Conservation (phyloP, 2,797 vertebrate genomes). For the Orestias chungarensis region DNA sequence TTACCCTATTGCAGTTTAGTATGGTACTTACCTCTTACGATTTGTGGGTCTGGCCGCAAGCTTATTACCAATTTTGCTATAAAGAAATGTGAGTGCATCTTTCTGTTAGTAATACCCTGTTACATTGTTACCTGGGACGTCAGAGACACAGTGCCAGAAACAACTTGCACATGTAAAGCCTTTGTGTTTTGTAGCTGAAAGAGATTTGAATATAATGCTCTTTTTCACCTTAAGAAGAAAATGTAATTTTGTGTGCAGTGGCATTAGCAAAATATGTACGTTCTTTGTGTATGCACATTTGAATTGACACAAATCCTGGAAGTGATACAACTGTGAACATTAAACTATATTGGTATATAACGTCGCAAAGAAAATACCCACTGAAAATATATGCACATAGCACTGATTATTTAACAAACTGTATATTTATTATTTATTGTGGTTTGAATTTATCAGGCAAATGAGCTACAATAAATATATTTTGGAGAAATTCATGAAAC, state of each 20-base stretch:
- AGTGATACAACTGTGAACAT: conserved; percentile 45
- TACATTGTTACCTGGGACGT: conserved; percentile 40
- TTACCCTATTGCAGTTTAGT: conserved; percentile 35
- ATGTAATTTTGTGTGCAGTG: neutral
- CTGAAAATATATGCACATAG: too few relatives aligned
- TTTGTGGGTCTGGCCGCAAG: conserved; percentile 46
- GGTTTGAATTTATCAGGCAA: neutral
- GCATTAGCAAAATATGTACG: neutral
- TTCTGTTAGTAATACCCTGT: conserved; percentile 50
- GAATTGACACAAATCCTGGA: conserved; percentile 39
- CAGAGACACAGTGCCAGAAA: conserved; percentile 43
- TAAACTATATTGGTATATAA: conserved; percentile 29
- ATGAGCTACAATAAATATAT: neutral
- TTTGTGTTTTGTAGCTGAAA: conserved; percentile 54
- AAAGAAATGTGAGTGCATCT: conserved; percentile 48
- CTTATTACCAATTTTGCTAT: conserved; percentile 33
- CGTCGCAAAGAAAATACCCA: neutral
- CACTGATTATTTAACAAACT: neutral
- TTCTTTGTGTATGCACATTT: neutral
- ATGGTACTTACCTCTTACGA: conserved; percentile 41
- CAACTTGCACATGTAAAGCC: conserved; percentile 45
- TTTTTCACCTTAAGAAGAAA: conserved; percentile 28
- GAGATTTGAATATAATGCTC: conserved; percentile 48
- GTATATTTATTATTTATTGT: neutral
- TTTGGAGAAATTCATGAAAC: neutral